These are phyloP conservation scores for Lasioglossum calceatum DNA, from an alignment of 2,888 invertebrate genomes.

Conservation along the genomic window DNA sequence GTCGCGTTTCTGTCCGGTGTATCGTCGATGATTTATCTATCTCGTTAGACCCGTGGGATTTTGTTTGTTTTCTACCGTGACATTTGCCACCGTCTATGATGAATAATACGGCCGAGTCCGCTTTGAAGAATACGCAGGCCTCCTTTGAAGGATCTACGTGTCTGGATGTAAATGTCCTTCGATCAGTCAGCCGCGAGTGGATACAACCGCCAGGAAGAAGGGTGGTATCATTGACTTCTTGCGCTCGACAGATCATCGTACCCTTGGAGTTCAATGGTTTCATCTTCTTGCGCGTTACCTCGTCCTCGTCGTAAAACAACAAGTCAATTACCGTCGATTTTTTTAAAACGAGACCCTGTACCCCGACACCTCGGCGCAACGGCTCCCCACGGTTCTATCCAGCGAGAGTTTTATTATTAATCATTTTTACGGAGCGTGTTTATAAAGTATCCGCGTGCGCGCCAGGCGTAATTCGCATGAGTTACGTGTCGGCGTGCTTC, in stretches of 20 bases:
- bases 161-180: slow-evolving; percentile 29
- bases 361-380: background rate
- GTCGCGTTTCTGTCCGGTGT: slow-evolving; percentile 19
- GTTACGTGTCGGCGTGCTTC: background rate
- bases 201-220: slow-evolving; percentile 22
- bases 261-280: slow-evolving; percentile 19
- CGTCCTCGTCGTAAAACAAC: background rate
- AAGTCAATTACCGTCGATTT: slow-evolving; percentile 8
- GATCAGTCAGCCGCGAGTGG: slow-evolving; percentile 39
- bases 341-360: background rate
- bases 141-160: slow-evolving; percentile 33
- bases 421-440: background rate
- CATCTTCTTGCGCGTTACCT: background rate
- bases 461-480: background rate
- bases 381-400: no score
- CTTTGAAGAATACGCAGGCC: slow-evolving; percentile 15
- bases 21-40: slow-evolving; percentile 44
- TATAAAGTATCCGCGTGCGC: background rate
- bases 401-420: background rate
- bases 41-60: slow-evolving; percentile 27
- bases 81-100: slow-evolving; percentile 52
- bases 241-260: slow-evolving; percentile 36
- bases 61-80: slow-evolving; percentile 42
- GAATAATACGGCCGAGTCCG: slow-evolving; percentile 29
- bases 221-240: slow-evolving; percentile 37